phyloP scores from a whole-genome alignment of 2,797 vertebrate species.

The Pantherophis vulpinus region DNA sequence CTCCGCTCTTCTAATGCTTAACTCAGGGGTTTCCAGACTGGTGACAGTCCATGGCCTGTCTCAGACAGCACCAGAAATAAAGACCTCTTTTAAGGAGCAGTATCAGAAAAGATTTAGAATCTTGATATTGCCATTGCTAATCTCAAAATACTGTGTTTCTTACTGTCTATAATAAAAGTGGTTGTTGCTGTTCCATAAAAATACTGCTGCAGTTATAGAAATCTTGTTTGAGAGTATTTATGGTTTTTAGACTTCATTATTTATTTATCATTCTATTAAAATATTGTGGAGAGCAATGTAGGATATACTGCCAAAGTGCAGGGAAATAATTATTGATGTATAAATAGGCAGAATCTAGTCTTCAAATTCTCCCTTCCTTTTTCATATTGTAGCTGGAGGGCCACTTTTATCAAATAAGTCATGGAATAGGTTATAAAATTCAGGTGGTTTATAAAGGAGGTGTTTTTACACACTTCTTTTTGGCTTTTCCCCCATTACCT shows the following conservation, averaged over 20 bases:
- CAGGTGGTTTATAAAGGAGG: not conserved
- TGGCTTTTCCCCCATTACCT: not conserved
- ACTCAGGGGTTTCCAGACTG: too few relatives aligned
- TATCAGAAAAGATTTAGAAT: not conserved
- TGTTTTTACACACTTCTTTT: not conserved
- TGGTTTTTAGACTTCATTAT: constrained; percentile 5
- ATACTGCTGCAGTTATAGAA: not conserved
- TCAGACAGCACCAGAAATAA: not conserved
- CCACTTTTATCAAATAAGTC: not conserved
- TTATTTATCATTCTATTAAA: not conserved
- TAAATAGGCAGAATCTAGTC: not conserved
- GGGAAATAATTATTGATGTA: not conserved
- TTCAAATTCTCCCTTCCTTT: not conserved
- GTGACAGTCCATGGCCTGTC: too few relatives aligned
- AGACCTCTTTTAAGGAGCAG: not conserved
- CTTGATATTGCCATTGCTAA: not conserved
- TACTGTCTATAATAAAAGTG: not conserved
- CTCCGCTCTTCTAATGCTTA: not conserved
- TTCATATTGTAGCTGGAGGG: not conserved
- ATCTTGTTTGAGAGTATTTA: not conserved
- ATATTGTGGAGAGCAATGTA: not conserved
- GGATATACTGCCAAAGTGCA: not conserved
- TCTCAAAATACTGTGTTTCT: not conserved
- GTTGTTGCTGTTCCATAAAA: not conserved
- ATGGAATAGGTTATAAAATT: not conserved